Percentiles rank a stretch among this genome's conserved stretches.
Conservation (phyloP, 2,888 invertebrate genomes). For the Harpagoxenus sublaevis region DNA sequence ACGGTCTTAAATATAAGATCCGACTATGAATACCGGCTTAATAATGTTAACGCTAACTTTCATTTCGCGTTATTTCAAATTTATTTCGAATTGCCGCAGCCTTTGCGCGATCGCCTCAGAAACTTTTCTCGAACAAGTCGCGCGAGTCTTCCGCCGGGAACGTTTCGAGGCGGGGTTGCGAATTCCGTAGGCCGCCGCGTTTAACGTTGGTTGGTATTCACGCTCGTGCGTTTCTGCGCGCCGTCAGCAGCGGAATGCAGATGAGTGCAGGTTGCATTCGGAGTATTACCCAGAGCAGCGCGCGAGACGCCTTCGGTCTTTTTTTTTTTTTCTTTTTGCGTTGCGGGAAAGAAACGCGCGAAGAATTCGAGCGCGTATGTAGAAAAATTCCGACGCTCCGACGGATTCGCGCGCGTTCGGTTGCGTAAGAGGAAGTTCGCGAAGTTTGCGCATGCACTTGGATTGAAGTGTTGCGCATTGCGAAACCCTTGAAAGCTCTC, state of each 20-base stretch:
- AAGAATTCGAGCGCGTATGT: constrained; percentile 54
- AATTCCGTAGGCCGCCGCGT: constrained; percentile 21
- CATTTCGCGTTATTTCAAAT: not conserved
- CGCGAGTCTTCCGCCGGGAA: not conserved
- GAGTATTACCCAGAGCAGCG: constrained; percentile 30
- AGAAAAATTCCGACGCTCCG: constrained; percentile 45
- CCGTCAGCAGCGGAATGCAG: constrained; percentile 45
- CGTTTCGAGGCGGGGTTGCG: constrained; percentile 11
- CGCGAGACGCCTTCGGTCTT: constrained; percentile 12
- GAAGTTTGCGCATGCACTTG: constrained; percentile 39
- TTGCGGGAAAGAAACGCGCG: constrained; percentile 51
- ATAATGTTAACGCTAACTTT: not conserved
- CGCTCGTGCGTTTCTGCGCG: constrained; percentile 36
- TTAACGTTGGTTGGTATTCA: constrained; percentile 44
- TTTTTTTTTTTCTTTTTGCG: constrained; percentile 31
- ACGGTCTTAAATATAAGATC: too few relatives aligned
- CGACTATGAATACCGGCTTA: too few relatives aligned
- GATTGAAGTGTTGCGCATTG: constrained; percentile 20
- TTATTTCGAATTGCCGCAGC: not conserved
- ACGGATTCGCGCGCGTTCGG: constrained; percentile 13
- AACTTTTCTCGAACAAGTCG: not conserved
- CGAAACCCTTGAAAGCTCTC: constrained; percentile 49
- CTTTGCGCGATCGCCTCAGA: not conserved
- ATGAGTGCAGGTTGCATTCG: constrained; percentile 52
- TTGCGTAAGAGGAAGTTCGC: constrained; percentile 54